Evolutionary conservation across 1,140 invertebrate species (phyloP), one percentile per base, ranked within the genome.

Genomic region (Ganaspis sp.): DNA sequence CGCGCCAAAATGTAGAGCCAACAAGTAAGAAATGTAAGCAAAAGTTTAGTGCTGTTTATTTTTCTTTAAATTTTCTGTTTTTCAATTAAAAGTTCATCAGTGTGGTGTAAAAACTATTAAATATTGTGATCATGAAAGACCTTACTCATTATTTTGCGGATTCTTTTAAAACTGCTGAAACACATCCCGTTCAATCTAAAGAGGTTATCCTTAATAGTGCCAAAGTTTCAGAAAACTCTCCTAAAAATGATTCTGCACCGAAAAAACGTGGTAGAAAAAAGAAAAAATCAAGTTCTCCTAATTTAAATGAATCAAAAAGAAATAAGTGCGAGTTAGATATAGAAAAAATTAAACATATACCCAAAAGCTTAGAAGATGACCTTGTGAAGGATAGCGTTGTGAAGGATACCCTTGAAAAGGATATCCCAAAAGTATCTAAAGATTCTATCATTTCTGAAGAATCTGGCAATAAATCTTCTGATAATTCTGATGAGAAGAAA

Each of bases 81-180:
- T 78, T 84, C 72, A 69, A 73, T 69, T 75, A 74, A 79, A 79
- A 69, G 42, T 80, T 19, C 69, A 70, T 71, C 73, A 83, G 72
- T 80, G 83, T 78, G 11, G 23, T 71, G 69, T 79, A 37, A 49
- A 76, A 49, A 64, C 11, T 37, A 54, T 40, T 58, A 11, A 26
- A 4, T n/a, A 4, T 53, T 9, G 12, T 12, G 80, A 86, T 69
- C 0, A 90, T 90, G 89, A 90, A 87, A 74, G 84, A 89, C 76
- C 79, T 91, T 11, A 87, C 85, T 19, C 82, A 89, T 58, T 91
- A 91, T 45, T 89, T 91, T 42, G 73, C 71, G 4, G 86, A 87
- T 15, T 58, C 72, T 4, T 73, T 78, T 6, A 87, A 81, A 80
- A 53, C 73, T 19, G 72, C 29, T 9, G 73, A 85, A 69, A 79